Evolutionary conservation across 1,140 invertebrate genomes (phyloP).

Genomic region (Temnothorax longispinosus): DNA sequence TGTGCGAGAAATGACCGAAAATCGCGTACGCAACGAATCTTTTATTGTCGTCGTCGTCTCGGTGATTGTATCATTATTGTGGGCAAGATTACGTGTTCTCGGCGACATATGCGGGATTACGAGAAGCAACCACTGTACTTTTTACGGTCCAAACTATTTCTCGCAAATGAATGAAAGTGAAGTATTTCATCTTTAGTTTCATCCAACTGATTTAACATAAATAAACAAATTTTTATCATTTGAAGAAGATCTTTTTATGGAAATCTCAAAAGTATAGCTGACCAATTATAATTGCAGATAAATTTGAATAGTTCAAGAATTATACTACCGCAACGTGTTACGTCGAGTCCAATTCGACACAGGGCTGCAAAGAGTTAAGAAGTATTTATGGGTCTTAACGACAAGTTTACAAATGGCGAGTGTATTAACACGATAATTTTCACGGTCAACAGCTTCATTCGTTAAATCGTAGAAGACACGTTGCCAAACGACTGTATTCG

Average conservation of each 20-base stretch:
- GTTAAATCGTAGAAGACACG: background rate
- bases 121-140: background rate
- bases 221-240: too few relatives aligned
- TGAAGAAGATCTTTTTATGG: background rate
- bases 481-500: background rate
- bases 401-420: background rate
- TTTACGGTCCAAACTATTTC: background rate
- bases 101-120: background rate
- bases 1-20: constrained; percentile 17
- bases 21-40: constrained; percentile 4
- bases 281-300: background rate
- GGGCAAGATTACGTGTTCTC: background rate
- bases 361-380: background rate
- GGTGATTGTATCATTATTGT: constrained; percentile 6
- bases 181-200: background rate
- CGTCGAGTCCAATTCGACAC: background rate
- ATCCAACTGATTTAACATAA: too few relatives aligned
- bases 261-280: background rate
- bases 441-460: background rate
- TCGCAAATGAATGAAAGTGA: background rate
- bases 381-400: background rate
- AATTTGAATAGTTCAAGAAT: background rate
- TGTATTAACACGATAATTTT: background rate
- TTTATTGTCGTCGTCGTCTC: background rate
- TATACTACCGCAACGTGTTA: background rate